phyloP scores from a whole-genome alignment of 2,113 vertebrate species.

The Entelurus aequoreus region DNA sequence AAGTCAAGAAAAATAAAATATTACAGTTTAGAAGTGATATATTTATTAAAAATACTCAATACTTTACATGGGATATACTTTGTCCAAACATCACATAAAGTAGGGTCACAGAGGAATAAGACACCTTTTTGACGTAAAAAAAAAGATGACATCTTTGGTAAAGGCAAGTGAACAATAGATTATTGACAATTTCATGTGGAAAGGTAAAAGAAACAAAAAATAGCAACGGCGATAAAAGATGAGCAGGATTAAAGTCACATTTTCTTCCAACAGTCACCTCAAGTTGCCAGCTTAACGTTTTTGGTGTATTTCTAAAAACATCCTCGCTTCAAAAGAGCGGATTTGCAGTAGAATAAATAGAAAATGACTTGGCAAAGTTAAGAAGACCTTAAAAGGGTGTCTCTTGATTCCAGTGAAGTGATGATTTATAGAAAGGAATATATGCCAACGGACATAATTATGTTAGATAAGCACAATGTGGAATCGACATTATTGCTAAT shows the following conservation, averaged over 20 bases:
- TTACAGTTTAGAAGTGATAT: conserved; percentile 48
- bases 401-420: conserved; percentile 51
- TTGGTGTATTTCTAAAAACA: background rate
- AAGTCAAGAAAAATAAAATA: conserved; percentile 22
- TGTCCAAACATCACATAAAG: conserved; percentile 49
- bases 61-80: conserved; percentile 57
- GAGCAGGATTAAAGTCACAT: conserved; percentile 30
- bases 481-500: conserved; percentile 49
- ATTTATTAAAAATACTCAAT: conserved; percentile 69
- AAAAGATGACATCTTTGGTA: conserved; percentile 7
- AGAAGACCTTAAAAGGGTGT: conserved; percentile 1
- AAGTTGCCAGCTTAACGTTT: conserved; percentile 5
- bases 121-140: conserved; percentile 27
- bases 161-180: conserved; percentile 13
- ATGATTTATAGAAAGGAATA: conserved; percentile 37
- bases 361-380: background rate
- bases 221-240: conserved; percentile 29
- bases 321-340: background rate
- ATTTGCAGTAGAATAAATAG: background rate
- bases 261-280: conserved; percentile 20
- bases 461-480: conserved; percentile 26
- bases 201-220: background rate
- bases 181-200: background rate
- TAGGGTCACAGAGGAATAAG: conserved; percentile 25
- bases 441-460: conserved; percentile 61